Conservation (phyloP, 2,797 vertebrate species). For the Eospalax fontanierii region DNA sequence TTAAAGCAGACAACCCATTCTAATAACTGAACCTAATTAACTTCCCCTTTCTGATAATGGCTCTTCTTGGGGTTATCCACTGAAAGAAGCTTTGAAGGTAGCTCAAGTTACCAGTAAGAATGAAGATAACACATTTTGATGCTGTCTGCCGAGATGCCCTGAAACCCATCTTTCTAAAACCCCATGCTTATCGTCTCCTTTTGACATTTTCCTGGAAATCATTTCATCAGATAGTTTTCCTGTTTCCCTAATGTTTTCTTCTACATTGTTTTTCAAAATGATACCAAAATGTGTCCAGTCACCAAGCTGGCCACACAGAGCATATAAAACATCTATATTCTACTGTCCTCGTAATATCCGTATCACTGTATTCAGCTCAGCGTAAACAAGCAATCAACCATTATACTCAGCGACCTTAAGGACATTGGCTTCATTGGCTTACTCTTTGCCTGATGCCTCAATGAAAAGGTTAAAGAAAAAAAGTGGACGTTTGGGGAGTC, state of each 20-base stretch:
- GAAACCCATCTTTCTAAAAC: constrained; percentile 74
- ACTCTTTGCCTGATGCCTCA: not conserved
- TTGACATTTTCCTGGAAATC: constrained; percentile 73
- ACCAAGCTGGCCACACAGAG: not conserved
- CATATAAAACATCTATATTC: not conserved
- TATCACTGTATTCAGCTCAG: not conserved
- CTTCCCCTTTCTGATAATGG: constrained; percentile 72
- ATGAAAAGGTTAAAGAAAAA: not conserved
- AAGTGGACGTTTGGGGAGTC: not conserved
- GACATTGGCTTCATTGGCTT: not conserved
- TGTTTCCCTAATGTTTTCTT: constrained; percentile 12
- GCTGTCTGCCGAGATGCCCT: constrained; percentile 33
- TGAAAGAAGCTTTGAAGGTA: constrained; percentile 78
- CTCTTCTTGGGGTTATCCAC: constrained; percentile 8
- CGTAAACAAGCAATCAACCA: not conserved
- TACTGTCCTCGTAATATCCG: not conserved
- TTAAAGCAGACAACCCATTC: constrained; percentile 6
- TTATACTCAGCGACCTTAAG: not conserved
- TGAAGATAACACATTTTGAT: constrained; percentile 64
- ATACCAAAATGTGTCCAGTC: not conserved
- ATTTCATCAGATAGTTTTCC: constrained; percentile 8
- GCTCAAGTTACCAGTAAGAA: constrained; percentile 72
- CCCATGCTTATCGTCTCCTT: constrained; percentile 23
- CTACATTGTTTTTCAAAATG: constrained; percentile 22
- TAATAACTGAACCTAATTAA: constrained; percentile 80